Base-by-base conservation (phyloP, 2,797 vertebrate genomes). In the Pteronotus mesoamericanus region DNA sequence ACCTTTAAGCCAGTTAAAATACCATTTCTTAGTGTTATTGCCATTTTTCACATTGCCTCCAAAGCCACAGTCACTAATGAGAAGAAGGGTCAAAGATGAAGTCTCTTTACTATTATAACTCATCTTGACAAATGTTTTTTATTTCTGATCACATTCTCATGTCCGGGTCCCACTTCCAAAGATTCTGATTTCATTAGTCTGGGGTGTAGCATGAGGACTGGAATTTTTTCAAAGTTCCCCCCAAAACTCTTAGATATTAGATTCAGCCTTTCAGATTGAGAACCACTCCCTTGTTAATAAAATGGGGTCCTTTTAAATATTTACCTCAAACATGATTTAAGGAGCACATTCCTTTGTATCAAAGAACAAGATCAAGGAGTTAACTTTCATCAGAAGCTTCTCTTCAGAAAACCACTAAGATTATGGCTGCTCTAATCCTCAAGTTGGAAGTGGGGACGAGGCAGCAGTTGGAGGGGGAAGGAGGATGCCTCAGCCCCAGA, bases 41-140 rank as follows among this genome's bases (percentile, higher is more conserved):
- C 8, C 48, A 78, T 88, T 95, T 87, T 91, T 89, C 44, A 83
- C 14, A 89, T 93, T 55, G 72, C 78, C 24, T 91, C 57, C 74
- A 29, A 89, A 97, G 69, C 14, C 55, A 26, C 0, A 46, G 26
- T 64, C 26, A 77, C 53, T 59, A 80, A 44, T 51, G 21, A 94
- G 59, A 72, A 48, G 61, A 66, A 59, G 9, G 16, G 15, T 85
- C 88, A 66, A 42, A 91, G 18, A 78, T 61, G 44, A 46, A 32
- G 29, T 83, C 37, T 68, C 59, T 72, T 88, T 80, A n/a, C 57
- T 88, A 53, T 78, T 44, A 78, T 42, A 74, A 86, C n/a, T 57
- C 71, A 24, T 82, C 89, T 75, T 61, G 24, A 75, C 37, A 91
- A 93, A 87, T 14, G 1, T 78, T 61, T 68, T 4, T 48, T 86